Evolutionary conservation across 2,113 vertebrate species (phyloP).

Genomic region (Zeus faber): DNA sequence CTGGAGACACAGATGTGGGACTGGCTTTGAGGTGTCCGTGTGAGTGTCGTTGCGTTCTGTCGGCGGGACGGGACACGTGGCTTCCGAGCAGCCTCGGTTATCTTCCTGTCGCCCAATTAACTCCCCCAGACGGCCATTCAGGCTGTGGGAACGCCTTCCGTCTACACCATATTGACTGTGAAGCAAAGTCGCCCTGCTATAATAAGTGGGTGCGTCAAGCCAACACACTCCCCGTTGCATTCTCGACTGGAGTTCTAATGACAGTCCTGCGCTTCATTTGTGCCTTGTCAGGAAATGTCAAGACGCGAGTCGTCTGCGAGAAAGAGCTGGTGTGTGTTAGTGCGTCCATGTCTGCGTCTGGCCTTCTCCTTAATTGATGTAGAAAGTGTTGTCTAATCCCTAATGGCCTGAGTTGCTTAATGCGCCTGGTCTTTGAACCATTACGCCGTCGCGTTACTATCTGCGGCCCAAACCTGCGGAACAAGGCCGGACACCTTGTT

Average conservation of each 20-base stretch:
- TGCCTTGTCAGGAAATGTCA: slow-evolving; percentile 51
- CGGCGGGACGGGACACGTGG: slow-evolving; percentile 52
- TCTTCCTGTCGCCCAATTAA: slow-evolving; percentile 35
- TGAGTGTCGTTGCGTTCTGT: too few species aligned
- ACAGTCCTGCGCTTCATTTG: slow-evolving; percentile 32
- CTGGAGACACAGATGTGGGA: too few species aligned
- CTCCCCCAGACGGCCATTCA: slow-evolving; percentile 39
- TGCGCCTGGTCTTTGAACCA: too few species aligned
- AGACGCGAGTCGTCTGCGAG: slow-evolving; percentile 19
- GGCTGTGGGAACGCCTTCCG: slow-evolving; percentile 50
- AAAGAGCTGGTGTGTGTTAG: slow-evolving; percentile 23
- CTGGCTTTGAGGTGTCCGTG: too few species aligned
- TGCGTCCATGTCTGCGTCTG: too few species aligned
- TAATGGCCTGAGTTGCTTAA: too few species aligned
- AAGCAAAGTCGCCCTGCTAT: slow-evolving; percentile 46
- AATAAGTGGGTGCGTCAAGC: slow-evolving; percentile 54
- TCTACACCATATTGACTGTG: slow-evolving; percentile 36
- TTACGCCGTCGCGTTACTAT: too few species aligned
- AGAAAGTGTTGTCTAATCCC: too few species aligned
- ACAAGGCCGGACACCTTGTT: too few species aligned
- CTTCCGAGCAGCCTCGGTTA: slow-evolving; percentile 30
- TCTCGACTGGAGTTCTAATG: slow-evolving; percentile 62
- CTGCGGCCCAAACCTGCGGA: too few species aligned
- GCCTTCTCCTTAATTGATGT: too few species aligned
- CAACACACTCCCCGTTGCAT: slow-evolving; percentile 45